Base-by-base conservation (phyloP, 2,113 vertebrate genomes). In the Pardalotus punctatus region DNA sequence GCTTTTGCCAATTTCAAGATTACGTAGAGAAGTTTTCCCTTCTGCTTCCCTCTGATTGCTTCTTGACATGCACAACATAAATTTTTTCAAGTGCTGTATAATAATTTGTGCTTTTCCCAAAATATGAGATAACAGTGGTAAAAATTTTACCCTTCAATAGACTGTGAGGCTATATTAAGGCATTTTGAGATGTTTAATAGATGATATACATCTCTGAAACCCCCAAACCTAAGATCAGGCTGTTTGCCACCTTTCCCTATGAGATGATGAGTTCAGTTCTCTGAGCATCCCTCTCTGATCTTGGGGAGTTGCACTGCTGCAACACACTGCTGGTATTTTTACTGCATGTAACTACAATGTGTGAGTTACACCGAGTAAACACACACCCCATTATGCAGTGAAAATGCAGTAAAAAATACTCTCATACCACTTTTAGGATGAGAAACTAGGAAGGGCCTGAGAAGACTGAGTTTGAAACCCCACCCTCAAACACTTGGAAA, bases 401-500 rank as follows among this genome's bases (percentile, higher is more conserved):
- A 65, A 95, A 73, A 95, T 69, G 53, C 54, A 88, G 61, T 10
- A 81, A 82, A 93, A 91, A 70, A 58, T 25, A 94, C 24, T 74
- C 73, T 50, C 54, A 54, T 33, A 57, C 45, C 43, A 72, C 45
- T 93, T 77, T 12, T 9, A 72, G 66, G 48, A 51, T 60, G 45
- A 84, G 86, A 95, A 84, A 95, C 79, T 60, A 81, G 47, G 64
- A 95, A 84, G 20, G 53, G 74, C 58, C 43, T 62, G 36, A 79
- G 77, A 69, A 85, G 67, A 87, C n/a, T 38, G n/a, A 89, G 21
- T 77, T 93, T 85, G 86, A 74, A 90, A 67, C 81, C 65, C 80
- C 73, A 91, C 78, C 89, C 90, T 94, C 58, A 62, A 82, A 72
- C 72, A 77, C 57, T 77, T 93, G 93, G 81, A 93, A 94, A 57